Base-by-base conservation (phyloP, 2,113 vertebrate genomes). In the Drymodes brunneopygia region DNA sequence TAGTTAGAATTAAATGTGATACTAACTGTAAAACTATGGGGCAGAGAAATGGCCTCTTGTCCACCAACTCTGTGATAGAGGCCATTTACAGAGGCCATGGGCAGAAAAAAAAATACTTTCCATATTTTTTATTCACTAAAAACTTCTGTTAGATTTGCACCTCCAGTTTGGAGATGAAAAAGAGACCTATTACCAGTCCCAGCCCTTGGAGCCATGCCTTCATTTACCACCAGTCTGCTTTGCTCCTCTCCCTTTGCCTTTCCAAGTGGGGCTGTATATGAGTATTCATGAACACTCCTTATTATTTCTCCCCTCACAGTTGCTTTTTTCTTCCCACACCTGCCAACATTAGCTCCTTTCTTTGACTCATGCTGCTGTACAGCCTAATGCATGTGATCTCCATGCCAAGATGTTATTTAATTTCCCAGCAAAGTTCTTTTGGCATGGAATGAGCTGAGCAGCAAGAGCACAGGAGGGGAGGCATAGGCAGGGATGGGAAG, bases 281-380 rank as follows among this genome's bases (percentile, higher is more conserved):
- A 84, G 92, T 86, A 92, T 91, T 95, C 95, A 90, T 69, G 88
- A 94, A 96, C 2, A 2, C 48, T 94, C 83, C 74, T 83, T 86
- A 88, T 96, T 94, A 91, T 92, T 95, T 97, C 77, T 90, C 92
- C 90, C 95, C 69, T 90, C 92, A 91, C 95, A 92, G 96, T 96
- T 94, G 94, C 61, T 86, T 96, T 96, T 96, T 94, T 57, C 92
- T 96, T 93, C 90, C 95, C 91, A 94, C 95, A 97, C 95, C 96
- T 97, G 96, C 94, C 95, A 96, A 94, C 92, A 96, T 96, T 96
- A 96, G 87, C 90, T 95, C 54, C 78, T 93, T 93, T n/a, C 92
- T 90, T 92, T 86, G 95, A 94, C 70, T 92, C 96, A 88, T 3
- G 19, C 94, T 96, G 92, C 87, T 90, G 44, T 95, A 75, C 79